Base-by-base conservation (phyloP, 2,113 vertebrate genomes). In the Tachysurus fulvidraco region DNA sequence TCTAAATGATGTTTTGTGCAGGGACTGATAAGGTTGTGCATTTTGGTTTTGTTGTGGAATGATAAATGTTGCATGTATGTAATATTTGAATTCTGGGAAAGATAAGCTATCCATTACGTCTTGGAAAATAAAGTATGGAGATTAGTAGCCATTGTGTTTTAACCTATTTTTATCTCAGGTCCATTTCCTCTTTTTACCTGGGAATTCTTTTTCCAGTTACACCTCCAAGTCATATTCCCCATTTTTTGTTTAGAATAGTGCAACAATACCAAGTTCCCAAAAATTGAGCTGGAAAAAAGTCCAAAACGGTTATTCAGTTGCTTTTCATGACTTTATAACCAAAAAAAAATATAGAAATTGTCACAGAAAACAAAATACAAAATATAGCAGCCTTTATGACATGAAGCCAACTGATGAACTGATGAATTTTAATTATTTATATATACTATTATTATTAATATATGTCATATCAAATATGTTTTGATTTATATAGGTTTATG, bases 11-110 rank as follows among this genome's bases (percentile, higher is more conserved):
- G 55, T 57, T 87, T 64, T 74, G 60, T 77, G 71, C 30, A 17
- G 46, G 41, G 21, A 77, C n/a, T 54, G 44, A 76, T 81, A 50
- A 62, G 67, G 55, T 81, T 36, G 41, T 4, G n/a, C 67, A n/a
- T 76, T 87, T 71, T 81, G 54, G 64, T 86, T 80, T 86, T 80
- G n/a, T 65, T 81, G 78, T 60, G 54, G 65, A 69, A 59, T 86
- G 85, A 86, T 81, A 57, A 81, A 86, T 86, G 50, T 65, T 79
- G 28, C 79, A 71, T 52, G 44, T 23, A 36, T 76, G 23, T 81
- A 36, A 41, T 25, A 60, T 41, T 74, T 30, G 28, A 74, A 76
- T 83, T 83, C 19, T 30, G 44, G 80, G 79, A 87, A 74, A 76
- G 11, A 81, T 82, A 82, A 52, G 23, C 6, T 21, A 13, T 44